These are phyloP conservation scores for Glyptemys insculpta DNA, from an alignment of 2,797 vertebrate genomes.

Conservation along the genomic window DNA sequence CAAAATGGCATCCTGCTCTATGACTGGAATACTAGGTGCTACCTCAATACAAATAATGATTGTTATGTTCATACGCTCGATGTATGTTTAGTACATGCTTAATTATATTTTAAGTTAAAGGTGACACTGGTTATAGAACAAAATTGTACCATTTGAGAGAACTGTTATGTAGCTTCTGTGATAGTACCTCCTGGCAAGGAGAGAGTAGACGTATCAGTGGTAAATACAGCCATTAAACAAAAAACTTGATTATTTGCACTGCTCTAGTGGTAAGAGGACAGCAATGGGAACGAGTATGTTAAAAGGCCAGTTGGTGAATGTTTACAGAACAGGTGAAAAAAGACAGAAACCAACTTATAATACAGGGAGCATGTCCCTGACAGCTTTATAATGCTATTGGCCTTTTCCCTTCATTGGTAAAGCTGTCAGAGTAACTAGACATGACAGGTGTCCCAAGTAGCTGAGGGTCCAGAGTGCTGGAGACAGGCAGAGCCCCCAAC, in stretches of 20 bases:
- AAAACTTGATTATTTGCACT: too few species aligned
- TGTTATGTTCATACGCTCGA: background rate
- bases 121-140: background rate
- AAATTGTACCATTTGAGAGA: background rate
- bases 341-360: background rate
- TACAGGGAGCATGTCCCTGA: background rate
- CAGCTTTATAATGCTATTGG: background rate
- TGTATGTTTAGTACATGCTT: background rate
- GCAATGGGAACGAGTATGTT: background rate
- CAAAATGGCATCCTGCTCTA: background rate
- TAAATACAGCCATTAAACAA: too few species aligned
- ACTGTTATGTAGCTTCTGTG: fast-evolving
- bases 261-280: background rate
- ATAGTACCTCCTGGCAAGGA: background rate
- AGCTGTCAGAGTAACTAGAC: background rate
- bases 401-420: background rate
- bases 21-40: background rate
- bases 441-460: too few species aligned
- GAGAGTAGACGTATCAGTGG: too few species aligned
- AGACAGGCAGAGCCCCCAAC: too few species aligned
- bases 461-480: too few species aligned
- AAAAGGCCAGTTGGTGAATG: background rate
- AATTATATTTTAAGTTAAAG: background rate
- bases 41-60: background rate
- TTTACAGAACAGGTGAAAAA: background rate